Percentiles rank a stretch among this genome's conserved stretches.
Evolutionary conservation across 2,888 invertebrate species (phyloP).

Genomic region (Hedychridium roseum): DNA sequence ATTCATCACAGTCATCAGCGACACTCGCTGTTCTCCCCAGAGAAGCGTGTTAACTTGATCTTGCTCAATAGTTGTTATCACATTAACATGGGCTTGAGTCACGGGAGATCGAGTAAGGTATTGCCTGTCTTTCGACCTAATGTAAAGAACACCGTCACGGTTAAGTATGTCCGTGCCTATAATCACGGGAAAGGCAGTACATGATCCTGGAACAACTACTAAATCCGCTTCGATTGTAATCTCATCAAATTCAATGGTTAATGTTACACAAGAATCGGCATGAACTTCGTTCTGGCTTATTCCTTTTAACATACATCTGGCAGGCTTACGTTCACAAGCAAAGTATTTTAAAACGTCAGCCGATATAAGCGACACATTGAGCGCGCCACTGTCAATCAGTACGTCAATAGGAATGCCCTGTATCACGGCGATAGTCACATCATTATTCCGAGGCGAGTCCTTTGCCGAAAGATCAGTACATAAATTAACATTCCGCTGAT

Average conservation of each 20-base stretch:
- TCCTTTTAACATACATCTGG: neutral
- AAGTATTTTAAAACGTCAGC: constrained; percentile 2
- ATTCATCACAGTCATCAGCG: neutral
- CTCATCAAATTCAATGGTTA: neutral
- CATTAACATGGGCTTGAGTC: neutral
- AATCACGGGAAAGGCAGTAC: neutral
- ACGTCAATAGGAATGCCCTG: constrained; percentile 6
- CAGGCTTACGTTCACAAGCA: neutral
- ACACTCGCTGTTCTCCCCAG: neutral
- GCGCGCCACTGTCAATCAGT: constrained; percentile 7
- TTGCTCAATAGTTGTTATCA: neutral
- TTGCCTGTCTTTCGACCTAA: constrained; percentile 5
- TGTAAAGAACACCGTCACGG: constrained; percentile 4
- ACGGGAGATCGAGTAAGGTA: neutral
- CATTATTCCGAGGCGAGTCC: neutral
- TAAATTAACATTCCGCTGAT: neutral
- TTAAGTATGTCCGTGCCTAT: neutral
- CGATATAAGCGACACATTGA: constrained; percentile 1
- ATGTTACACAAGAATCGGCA: neutral
- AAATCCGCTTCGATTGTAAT: neutral
- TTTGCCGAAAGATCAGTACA: neutral
- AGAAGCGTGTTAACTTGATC: neutral
- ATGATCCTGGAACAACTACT: neutral
- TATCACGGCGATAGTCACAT: neutral
- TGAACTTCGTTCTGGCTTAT: neutral